These are phyloP conservation scores for Myotis daubentonii DNA, from an alignment of 2,797 vertebrate genomes.

Conservation along the genomic window DNA sequence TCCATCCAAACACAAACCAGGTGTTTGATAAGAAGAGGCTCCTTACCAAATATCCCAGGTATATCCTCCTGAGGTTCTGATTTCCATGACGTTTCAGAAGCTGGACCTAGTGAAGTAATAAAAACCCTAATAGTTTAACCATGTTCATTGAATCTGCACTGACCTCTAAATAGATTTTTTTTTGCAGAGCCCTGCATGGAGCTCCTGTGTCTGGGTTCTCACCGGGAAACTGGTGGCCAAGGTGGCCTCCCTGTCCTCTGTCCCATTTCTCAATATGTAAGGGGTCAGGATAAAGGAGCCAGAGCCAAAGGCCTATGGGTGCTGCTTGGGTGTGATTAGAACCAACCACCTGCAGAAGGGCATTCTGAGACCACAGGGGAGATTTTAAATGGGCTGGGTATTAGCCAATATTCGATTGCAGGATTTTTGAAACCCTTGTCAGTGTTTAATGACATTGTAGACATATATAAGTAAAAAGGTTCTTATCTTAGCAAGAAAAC, in stretches of 20 bases:
- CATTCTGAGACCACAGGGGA: neutral
- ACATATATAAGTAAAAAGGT: neutral
- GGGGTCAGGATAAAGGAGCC: neutral
- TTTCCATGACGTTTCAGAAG: neutral
- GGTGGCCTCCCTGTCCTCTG: neutral
- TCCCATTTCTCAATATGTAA: neutral
- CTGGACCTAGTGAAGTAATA: neutral
- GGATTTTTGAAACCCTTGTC: neutral
- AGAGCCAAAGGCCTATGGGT: neutral
- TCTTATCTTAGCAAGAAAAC: neutral
- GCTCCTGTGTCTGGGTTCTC: neutral
- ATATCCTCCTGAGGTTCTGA: neutral
- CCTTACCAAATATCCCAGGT: constrained; percentile 49
- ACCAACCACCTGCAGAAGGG: neutral
- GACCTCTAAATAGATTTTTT: neutral
- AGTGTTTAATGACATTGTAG: neutral
- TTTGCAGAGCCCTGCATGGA: accelerated
- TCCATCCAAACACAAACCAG: neutral
- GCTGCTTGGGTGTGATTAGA: neutral
- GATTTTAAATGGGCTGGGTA: too few relatives aligned
- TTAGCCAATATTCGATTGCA: neutral
- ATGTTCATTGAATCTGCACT: neutral
- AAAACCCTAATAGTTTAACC: neutral
- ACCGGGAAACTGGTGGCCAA: neutral
- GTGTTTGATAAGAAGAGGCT: neutral